Percentiles rank a stretch among this genome's conserved stretches.
Conservation (phyloP, 2,888 invertebrate genomes). For the Drosophila planitibia region DNA sequence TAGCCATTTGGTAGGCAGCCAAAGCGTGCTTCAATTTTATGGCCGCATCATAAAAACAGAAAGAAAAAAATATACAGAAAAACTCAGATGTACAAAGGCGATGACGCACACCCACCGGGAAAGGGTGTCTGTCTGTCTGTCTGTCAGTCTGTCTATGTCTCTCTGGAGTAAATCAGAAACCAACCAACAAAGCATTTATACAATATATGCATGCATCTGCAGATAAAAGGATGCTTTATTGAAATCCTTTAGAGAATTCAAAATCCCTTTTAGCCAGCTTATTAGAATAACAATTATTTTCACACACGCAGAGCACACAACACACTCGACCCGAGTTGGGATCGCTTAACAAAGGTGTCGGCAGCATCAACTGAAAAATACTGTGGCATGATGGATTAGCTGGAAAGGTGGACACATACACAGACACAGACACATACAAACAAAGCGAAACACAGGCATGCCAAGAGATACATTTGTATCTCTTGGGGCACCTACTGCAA, state of each 20-base stretch:
- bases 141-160: neutral
- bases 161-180: neutral
- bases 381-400: conserved; percentile 27
- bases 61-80: neutral
- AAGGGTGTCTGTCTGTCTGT: neutral
- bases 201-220: neutral
- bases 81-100: neutral
- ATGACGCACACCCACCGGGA: conserved; percentile 2
- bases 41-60: conserved; percentile 12
- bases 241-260: conserved; percentile 6
- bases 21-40: conserved; percentile 45
- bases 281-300: conserved; percentile 9
- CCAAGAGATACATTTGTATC: neutral
- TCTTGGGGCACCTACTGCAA: conserved; percentile 4
- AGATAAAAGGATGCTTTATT: conserved; percentile 17
- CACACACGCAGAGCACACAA: neutral
- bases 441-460: neutral
- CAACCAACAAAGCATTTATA: neutral
- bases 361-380: conserved; percentile 3
- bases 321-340: neutral
- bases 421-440: neutral
- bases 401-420: conserved; percentile 1
- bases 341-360: conserved; percentile 2
- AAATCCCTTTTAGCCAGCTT: neutral
- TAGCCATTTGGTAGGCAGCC: conserved; percentile 9